These are phyloP conservation scores for Myotis brandtii DNA, from an alignment of 2,113 vertebrate genomes.

Conservation along the genomic window DNA sequence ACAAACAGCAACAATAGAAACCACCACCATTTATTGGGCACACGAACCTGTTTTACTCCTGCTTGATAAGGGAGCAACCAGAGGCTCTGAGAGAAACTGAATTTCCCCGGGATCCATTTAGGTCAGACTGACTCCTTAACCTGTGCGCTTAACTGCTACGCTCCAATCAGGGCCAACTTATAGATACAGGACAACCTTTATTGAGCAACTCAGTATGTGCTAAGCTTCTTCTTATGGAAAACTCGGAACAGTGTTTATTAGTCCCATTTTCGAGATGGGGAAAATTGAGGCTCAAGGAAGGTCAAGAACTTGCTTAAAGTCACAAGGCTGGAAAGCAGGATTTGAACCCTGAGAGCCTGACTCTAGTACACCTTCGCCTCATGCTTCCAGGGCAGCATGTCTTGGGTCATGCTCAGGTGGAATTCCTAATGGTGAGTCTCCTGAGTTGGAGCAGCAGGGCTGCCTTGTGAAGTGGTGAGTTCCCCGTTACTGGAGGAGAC, in stretches of 20 bases:
- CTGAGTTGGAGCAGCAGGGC: not conserved
- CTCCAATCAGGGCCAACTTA: no score
- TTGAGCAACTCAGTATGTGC: not conserved
- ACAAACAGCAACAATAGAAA: not conserved
- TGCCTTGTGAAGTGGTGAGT: not conserved
- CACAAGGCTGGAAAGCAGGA: not conserved
- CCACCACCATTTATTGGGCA: rapidly evolving
- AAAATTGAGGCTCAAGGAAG: not conserved
- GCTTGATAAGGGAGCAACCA: not conserved
- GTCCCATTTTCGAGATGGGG: not conserved
- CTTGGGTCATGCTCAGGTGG: rapidly evolving
- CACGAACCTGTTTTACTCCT: not conserved
- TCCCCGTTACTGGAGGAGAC: not conserved
- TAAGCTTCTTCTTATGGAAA: not conserved
- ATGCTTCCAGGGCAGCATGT: rapidly evolving
- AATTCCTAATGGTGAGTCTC: not conserved
- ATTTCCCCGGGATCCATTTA: rapidly evolving
- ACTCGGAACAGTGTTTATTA: not conserved
- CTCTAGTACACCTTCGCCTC: rapidly evolving
- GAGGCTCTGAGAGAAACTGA: not conserved
- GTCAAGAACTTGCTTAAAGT: not conserved
- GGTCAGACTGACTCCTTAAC: not conserved
- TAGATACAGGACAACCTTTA: not conserved
- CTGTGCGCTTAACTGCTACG: rapidly evolving
- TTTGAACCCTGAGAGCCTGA: rapidly evolving